phyloP scores from a whole-genome alignment of 2,113 vertebrate species.

The Eptesicus fuscus region DNA sequence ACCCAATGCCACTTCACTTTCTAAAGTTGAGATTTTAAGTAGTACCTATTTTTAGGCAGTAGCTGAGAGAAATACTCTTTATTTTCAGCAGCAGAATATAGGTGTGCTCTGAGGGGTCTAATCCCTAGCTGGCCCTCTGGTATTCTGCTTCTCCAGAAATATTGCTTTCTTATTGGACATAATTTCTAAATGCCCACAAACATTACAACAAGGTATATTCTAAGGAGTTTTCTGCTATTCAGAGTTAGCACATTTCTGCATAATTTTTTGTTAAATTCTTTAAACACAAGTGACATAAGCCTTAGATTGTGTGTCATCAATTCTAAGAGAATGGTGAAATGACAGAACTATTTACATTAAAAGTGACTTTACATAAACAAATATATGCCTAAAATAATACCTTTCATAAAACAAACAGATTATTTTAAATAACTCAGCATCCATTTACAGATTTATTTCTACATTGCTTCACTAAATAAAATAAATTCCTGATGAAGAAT shows the following conservation, averaged over 20 bases:
- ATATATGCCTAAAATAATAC: neutral
- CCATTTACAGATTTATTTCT: constrained; percentile 7
- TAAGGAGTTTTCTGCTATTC: neutral
- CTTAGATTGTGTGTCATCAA: neutral
- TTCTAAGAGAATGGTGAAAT: neutral
- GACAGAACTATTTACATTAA: neutral
- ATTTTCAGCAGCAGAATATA: neutral
- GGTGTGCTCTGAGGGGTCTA: neutral
- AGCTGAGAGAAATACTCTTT: neutral
- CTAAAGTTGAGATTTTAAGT: neutral
- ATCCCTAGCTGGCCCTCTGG: neutral
- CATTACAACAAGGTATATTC: neutral
- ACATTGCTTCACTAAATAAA: constrained; percentile 14
- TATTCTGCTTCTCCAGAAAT: neutral
- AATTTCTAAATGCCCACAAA: neutral
- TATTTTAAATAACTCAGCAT: neutral
- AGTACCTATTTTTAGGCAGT: neutral
- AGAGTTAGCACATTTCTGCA: neutral
- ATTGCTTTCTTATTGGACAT: neutral
- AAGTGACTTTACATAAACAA: constrained; percentile 17
- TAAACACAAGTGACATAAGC: constrained; percentile 15
- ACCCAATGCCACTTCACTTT: neutral
- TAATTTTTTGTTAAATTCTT: constrained; percentile 14
- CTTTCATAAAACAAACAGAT: neutral
- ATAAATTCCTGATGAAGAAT: neutral